Conservation (phyloP, 2,797 vertebrate genomes). For the Acrossocheilus wenchowensis region DNA sequence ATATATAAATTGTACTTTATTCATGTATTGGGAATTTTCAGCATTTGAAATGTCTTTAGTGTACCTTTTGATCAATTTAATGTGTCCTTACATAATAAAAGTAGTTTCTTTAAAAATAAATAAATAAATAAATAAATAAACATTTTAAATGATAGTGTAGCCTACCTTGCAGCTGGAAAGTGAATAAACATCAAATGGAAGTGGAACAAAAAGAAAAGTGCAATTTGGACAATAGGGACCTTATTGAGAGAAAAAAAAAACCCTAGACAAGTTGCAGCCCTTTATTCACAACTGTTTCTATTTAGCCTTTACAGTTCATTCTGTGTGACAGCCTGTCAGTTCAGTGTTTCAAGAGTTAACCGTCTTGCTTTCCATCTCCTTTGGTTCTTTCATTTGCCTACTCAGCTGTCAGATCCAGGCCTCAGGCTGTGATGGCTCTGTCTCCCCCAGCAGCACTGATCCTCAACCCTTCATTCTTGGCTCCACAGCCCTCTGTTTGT, state of each 20-base stretch:
- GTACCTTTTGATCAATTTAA: not conserved
- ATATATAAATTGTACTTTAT: not conserved
- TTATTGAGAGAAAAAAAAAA: not conserved
- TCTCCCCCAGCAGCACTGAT: constrained; percentile 53
- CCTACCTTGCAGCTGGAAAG: not conserved
- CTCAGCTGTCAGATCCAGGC: constrained; percentile 64
- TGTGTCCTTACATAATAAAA: not conserved
- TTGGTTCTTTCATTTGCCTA: constrained; percentile 43
- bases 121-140: not conserved
- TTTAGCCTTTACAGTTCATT: not conserved
- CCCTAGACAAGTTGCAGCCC: not conserved
- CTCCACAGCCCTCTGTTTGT: constrained; percentile 23
- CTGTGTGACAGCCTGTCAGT: not conserved
- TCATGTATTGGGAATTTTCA: not conserved
- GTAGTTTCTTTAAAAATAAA: not conserved
- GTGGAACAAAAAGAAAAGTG: not conserved
- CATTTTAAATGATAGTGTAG: not conserved
- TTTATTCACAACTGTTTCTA: constrained; percentile 30
- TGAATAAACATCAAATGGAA: not conserved
- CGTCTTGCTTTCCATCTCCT: constrained; percentile 40
- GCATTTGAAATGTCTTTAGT: not conserved
- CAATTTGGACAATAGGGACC: not conserved
- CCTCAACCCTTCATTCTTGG: constrained; percentile 37
- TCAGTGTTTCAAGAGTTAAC: constrained; percentile 53
- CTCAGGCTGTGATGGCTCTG: constrained; percentile 54